A percentile compares a stretch with the other conserved stretches of the same genome.
phyloP scores from a whole-genome alignment of 2,888 invertebrate genomes.

The Atrina japonica region DNA sequence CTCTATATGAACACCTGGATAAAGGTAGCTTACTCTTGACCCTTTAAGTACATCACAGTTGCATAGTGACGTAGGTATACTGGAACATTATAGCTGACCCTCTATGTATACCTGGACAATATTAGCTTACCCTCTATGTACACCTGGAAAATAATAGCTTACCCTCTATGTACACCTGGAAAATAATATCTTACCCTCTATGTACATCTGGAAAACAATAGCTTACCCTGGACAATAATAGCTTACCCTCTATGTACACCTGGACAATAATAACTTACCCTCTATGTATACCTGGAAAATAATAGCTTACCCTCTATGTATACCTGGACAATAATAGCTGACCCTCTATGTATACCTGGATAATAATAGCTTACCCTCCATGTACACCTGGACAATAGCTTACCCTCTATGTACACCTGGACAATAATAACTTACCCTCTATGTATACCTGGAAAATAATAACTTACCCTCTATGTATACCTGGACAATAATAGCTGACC shows the following conservation, averaged over 20 bases:
- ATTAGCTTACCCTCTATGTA: not conserved
- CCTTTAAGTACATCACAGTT: not conserved
- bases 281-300: too few relatives aligned
- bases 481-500: too few relatives aligned
- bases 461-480: slow-evolving; percentile 1
- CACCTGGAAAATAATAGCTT: not conserved
- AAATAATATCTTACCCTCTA: not conserved
- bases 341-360: not conserved
- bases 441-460: too few relatives aligned
- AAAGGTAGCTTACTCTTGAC: not conserved
- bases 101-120: too few relatives aligned
- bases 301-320: too few relatives aligned
- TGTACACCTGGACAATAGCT: not conserved
- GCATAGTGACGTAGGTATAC: not conserved
- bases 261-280: too few relatives aligned
- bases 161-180: too few relatives aligned
- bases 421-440: not conserved
- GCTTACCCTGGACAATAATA: too few relatives aligned
- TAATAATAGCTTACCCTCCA: not conserved
- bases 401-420: not conserved
- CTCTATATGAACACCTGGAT: not conserved
- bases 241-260: too few relatives aligned
- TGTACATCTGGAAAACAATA: not conserved
- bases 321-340: not conserved
- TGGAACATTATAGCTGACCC: not conserved